Base-by-base conservation (phyloP, 2,888 invertebrate genomes). In the Keiferia lycopersicella region DNA sequence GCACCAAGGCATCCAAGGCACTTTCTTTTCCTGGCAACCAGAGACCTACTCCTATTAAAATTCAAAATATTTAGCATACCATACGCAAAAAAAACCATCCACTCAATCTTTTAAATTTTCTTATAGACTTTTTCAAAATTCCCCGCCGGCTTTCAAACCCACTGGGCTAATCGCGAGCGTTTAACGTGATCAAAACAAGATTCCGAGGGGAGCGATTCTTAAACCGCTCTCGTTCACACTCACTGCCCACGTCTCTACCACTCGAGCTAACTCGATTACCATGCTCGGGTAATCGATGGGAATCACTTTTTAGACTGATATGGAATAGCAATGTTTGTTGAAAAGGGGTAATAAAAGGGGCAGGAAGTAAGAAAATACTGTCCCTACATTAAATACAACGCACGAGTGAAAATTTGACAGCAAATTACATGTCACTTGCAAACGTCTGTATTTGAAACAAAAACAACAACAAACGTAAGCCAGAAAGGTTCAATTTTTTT, bases 251-350 rank as follows among this genome's bases (percentile, higher is more conserved):
- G 59, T 57, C 56, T 57, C 56, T 16, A 41, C 18, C 18, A 14
- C 41, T 59, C 59, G 59, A 59, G n/a, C 16, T 41, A 41, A 59
- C 59, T 41, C 59, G 20, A 59, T 59, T 38, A 20, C 18, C n/a
- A 22, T 22, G 59, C 41, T 39, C 14, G 39, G 22, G 20, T 41
- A 38, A 59, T 57, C 14, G 56, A 22, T 26, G 16, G 16, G n/a
- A 56, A 56, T 34, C 16, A 56, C 34, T 56, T 34, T 16, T 56
- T 56, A 18, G 22, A n/a, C 26, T 53, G 7, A 50, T 50, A 53
- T 53, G 26, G 30, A 26, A 53, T 53, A n/a, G 10, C 26, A 53
- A 53, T 26, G 22, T 53, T 53, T 53, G 26, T 53, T 10, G n/a
- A 3, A 14, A 53, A 53, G 22, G 22, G 51, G 45, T 45, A 45